A percentile compares a stretch with the other conserved stretches of the same genome.
Evolutionary conservation across 2,888 invertebrate genomes (phyloP).

Genomic region (Caenorhabditis virilis): DNA sequence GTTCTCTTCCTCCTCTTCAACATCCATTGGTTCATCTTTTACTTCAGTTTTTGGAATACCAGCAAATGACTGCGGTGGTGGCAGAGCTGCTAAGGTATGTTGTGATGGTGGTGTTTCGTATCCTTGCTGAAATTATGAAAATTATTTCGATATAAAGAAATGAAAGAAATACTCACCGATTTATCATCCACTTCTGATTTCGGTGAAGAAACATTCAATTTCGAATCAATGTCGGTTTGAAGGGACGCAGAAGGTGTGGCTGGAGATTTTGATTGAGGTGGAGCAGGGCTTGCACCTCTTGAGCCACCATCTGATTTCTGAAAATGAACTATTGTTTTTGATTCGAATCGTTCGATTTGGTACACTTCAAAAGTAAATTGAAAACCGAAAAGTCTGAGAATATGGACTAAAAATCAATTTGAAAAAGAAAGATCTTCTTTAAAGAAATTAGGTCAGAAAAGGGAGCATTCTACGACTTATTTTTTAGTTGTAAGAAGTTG

Average conservation of each 20-base stretch:
- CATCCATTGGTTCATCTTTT: slow-evolving; percentile 20
- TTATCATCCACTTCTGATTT: slow-evolving; percentile 4
- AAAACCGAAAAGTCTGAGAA: no score
- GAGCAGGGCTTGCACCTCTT: slow-evolving; percentile 23
- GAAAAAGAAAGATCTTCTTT: no score
- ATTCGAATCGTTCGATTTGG: no score
- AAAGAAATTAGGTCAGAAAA: no score
- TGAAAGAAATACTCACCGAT: not conserved
- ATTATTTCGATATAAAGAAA: not conserved
- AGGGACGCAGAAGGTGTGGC: slow-evolving; percentile 24
- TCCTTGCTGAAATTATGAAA: not conserved
- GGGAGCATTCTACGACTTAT: no score
- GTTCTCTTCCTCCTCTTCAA: slow-evolving; percentile 14
- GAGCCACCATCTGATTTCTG: slow-evolving; percentile 28
- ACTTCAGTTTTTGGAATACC: not conserved
- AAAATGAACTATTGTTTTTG: not conserved
- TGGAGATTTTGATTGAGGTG: slow-evolving; percentile 9
- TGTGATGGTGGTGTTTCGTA: no score
- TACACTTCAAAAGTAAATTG: no score
- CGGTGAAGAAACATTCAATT: slow-evolving; percentile 10
- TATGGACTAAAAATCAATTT: no score
- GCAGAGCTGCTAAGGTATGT: not conserved
- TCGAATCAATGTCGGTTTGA: slow-evolving; percentile 19
- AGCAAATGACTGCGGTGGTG: not conserved
- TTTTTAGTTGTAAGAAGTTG: no score